Base-by-base conservation (phyloP, 2,797 vertebrate genomes). In the Kryptopterus vitreolus region DNA sequence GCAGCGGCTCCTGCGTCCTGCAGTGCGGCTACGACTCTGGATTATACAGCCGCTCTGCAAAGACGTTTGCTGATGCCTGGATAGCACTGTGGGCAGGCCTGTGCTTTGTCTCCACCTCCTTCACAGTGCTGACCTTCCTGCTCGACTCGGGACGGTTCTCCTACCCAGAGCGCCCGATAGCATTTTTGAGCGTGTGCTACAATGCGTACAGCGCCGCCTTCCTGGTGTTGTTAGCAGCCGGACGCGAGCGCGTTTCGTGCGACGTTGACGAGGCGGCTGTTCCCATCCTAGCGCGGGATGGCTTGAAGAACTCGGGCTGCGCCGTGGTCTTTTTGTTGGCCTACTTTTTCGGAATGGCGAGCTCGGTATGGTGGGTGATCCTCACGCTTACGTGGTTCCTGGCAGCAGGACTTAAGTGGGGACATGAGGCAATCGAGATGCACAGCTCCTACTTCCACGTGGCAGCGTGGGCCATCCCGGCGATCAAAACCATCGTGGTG, bases 291-390 rank as follows among this genome's bases (percentile, higher is more conserved):
- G 96, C 98, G 82, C 96, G 98, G 92, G 98, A 99, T 92, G 98
- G 98, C 78, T 93, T 99, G 87, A 99, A 99, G 93, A 99, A 98
- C 93, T 98, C 98, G 46, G 97, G 98, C 90, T 99, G 98, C 87
- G 97, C 98, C 84, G 98, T 99, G 77, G 98, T 99, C 92, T 99
- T 99, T 92, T 95, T 99, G 86, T 94, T 99, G 85, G 96, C 98
- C 91, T 99, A 99, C 89, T 99, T 99, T 93, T 99, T 99, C 33
- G 97, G 98, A 89, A 99, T 99, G 98, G 97, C 98, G 69, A 98
- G 97, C 90, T 99, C 98, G 84, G 96, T 99, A 89, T 99, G 98
- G 98, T 99, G 98, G 98, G 98, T 99, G 84, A 97, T 99, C 85
- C 92, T 99, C 86, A 99, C 98, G 22, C 90, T 99, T 83, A 99